These are phyloP conservation scores for Drosophila emarginata DNA, from an alignment of 2,888 invertebrate species.

Conservation along the genomic window DNA sequence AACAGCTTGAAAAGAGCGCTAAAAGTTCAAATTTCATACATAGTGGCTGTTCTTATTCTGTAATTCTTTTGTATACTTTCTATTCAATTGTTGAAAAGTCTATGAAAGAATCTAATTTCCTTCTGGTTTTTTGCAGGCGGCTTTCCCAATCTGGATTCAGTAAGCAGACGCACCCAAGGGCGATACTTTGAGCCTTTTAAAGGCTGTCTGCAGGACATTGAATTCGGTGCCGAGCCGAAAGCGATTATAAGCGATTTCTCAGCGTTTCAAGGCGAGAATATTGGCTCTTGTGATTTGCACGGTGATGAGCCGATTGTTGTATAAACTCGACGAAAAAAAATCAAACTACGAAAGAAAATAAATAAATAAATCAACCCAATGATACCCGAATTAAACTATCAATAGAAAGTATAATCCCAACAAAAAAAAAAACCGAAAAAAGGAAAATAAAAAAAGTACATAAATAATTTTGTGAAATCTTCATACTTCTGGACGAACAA, in stretches of 20 bases:
- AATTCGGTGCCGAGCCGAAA: slow-evolving; percentile 82
- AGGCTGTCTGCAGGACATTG: slow-evolving; percentile 85
- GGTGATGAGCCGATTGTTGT: slow-evolving; percentile 82
- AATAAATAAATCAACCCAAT: neutral
- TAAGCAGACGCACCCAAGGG: slow-evolving; percentile 82
- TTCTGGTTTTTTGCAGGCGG: slow-evolving; percentile 83
- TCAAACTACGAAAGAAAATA: slow-evolving; percentile 39
- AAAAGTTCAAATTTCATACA: neutral
- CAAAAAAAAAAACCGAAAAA: slow-evolving; percentile 21
- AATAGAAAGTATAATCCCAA: neutral
- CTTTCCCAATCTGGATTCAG: slow-evolving; percentile 83
- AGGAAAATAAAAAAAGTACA: slow-evolving; percentile 39
- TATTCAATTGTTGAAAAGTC: neutral
- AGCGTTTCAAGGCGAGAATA: slow-evolving; percentile 84
- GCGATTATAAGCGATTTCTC: slow-evolving; percentile 84
- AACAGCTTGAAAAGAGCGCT: neutral
- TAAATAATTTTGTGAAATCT: slow-evolving; percentile 52
- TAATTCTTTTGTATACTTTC: neutral
- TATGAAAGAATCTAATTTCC: neutral
- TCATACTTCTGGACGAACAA: slow-evolving; percentile 41
- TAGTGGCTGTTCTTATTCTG: too few species aligned
- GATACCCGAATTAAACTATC: neutral
- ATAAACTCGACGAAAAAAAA: slow-evolving; percentile 63
- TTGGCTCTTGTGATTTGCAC: slow-evolving; percentile 84
- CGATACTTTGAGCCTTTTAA: slow-evolving; percentile 85